phyloP scores from a whole-genome alignment of 2,888 invertebrate species.

The Machimus rusticus region DNA sequence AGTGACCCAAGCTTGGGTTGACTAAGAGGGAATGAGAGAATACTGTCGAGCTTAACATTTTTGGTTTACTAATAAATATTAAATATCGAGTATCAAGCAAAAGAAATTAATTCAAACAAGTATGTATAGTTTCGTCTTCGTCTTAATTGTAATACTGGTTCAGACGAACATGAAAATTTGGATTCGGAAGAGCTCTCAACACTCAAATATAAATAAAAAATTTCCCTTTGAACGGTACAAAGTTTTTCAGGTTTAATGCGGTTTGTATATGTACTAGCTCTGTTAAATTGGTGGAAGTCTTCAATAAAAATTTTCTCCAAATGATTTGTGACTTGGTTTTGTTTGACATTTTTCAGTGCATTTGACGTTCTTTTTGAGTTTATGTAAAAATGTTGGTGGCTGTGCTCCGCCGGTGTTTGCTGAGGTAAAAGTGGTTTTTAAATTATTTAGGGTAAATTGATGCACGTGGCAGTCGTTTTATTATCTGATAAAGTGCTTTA shows the following conservation, averaged over 20 bases:
- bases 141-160: too few relatives aligned
- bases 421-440: constrained; percentile 42
- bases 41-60: too few relatives aligned
- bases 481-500: not conserved
- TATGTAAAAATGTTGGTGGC: constrained; percentile 47
- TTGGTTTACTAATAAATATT: too few relatives aligned
- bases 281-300: not conserved
- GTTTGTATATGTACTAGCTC: not conserved
- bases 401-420: constrained; percentile 37
- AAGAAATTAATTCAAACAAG: too few relatives aligned
- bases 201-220: too few relatives aligned
- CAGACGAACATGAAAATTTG: too few relatives aligned
- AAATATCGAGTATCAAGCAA: too few relatives aligned
- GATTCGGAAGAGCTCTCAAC: too few relatives aligned
- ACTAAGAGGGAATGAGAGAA: too few relatives aligned
- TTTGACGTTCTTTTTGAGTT: not conserved
- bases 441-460: not conserved
- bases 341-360: not conserved
- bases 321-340: not conserved
- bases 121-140: too few relatives aligned
- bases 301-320: not conserved
- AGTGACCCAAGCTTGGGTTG: too few relatives aligned
- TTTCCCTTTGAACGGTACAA: not conserved
- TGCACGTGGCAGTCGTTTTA: not conserved
- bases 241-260: not conserved